Conservation (phyloP, 2,797 vertebrate genomes). For the Hemitrygon akajei region DNA sequence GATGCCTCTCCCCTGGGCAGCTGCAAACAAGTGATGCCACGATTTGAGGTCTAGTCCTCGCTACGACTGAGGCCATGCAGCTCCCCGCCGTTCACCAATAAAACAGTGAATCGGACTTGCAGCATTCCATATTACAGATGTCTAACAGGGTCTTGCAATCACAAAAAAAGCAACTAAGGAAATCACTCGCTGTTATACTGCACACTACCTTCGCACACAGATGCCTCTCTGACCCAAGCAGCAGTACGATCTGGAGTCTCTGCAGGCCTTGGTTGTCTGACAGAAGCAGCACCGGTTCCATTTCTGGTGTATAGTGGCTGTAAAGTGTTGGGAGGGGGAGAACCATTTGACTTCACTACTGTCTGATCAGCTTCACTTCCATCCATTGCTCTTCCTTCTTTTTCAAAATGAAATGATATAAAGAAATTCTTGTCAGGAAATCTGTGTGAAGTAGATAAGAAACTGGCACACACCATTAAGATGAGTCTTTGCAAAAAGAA, state of each 20-base stretch:
- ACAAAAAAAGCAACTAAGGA: no score
- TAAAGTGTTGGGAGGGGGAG: not conserved
- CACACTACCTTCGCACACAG: no score
- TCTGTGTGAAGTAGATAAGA: not conserved
- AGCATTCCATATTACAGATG: no score
- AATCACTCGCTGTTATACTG: no score
- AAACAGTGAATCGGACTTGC: no score
- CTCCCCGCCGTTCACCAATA: no score
- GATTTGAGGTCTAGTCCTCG: no score
- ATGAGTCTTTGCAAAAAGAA: not conserved
- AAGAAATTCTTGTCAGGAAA: not conserved
- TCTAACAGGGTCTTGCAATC: no score
- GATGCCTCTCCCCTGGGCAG: no score
- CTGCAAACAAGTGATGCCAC: no score
- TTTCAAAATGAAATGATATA: not conserved
- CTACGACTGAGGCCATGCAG: no score
- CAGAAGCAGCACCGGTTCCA: not conserved
- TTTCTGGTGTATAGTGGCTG: not conserved
- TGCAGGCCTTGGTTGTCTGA: not conserved
- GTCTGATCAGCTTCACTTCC: not conserved
- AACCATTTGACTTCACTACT: not conserved
- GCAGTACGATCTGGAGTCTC: not conserved
- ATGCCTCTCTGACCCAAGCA: no score
- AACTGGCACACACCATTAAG: not conserved
- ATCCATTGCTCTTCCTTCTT: not conserved